phyloP scores from a whole-genome alignment of 2,888 invertebrate genomes.

The Octonoba sinensis region DNA sequence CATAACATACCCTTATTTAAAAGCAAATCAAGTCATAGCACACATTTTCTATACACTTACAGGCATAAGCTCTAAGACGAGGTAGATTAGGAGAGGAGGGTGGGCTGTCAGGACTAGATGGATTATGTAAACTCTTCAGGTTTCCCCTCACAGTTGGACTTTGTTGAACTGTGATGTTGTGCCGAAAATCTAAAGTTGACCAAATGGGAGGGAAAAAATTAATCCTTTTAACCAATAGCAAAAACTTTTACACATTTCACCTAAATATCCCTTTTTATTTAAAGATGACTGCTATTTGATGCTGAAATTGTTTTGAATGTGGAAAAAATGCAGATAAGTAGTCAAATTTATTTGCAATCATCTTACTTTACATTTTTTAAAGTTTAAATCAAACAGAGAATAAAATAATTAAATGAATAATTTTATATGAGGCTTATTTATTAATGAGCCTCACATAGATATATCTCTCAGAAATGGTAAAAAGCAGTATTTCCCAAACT shows the following conservation, averaged over 20 bases:
- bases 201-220: not conserved
- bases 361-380: too few species aligned
- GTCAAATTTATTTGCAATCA: too few species aligned
- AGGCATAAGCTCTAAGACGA: slow-evolving; percentile 87
- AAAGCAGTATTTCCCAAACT: too few species aligned
- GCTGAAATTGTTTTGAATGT: too few species aligned
- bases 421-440: too few species aligned
- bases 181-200: slow-evolving; percentile 83
- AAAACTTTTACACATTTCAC: not conserved
- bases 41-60: slow-evolving; percentile 75
- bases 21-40: too few species aligned
- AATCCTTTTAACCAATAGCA: not conserved
- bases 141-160: slow-evolving; percentile 73
- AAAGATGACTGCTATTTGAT: too few species aligned
- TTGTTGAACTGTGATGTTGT: slow-evolving; percentile 90
- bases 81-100: slow-evolving; percentile 89
- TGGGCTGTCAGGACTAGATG: slow-evolving; percentile 83
- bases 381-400: too few species aligned
- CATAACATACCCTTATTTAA: not conserved
- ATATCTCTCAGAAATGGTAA: too few species aligned
- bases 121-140: slow-evolving; percentile 73
- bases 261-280: not conserved
- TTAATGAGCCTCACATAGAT: too few species aligned
- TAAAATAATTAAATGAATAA: too few species aligned
- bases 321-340: too few species aligned